phyloP scores from a whole-genome alignment of 2,888 invertebrate species.

The Drosophila heteroneura region DNA sequence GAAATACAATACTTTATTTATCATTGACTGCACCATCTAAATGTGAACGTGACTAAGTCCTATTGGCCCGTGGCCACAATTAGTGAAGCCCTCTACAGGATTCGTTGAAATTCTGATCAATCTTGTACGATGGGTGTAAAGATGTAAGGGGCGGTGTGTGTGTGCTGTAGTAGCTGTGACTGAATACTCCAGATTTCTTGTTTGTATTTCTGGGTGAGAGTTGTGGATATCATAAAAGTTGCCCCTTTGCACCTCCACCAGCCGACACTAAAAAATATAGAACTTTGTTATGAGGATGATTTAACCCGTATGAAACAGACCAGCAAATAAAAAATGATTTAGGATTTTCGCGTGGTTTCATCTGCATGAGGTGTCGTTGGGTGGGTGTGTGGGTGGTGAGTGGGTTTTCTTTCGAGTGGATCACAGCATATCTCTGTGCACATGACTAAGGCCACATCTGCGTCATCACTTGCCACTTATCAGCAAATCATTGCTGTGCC shows the following conservation, averaged over 20 bases:
- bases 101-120: constrained; percentile 13
- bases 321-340: neutral
- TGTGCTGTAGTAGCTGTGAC: neutral
- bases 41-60: constrained; percentile 46
- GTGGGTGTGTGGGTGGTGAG: neutral
- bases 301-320: neutral
- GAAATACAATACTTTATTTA: neutral
- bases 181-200: neutral
- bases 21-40: constrained; percentile 25
- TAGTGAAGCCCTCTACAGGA: constrained; percentile 22
- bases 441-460: neutral
- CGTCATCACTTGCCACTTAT: constrained; percentile 9
- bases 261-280: too few species aligned
- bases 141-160: neutral
- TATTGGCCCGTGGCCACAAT: constrained; percentile 56
- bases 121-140: neutral
- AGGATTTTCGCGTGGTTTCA: neutral
- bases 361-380: neutral
- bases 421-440: neutral
- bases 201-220: neutral
- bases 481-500: constrained; percentile 1
- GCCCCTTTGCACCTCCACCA: too few species aligned
- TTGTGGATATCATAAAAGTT: neutral
- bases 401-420: neutral
- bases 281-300: too few species aligned